Percentiles rank a stretch among this genome's conserved stretches.
These are phyloP conservation scores for Diploscapter pachys DNA, from an alignment of 1,140 invertebrate genomes.

Conservation along the genomic window DNA sequence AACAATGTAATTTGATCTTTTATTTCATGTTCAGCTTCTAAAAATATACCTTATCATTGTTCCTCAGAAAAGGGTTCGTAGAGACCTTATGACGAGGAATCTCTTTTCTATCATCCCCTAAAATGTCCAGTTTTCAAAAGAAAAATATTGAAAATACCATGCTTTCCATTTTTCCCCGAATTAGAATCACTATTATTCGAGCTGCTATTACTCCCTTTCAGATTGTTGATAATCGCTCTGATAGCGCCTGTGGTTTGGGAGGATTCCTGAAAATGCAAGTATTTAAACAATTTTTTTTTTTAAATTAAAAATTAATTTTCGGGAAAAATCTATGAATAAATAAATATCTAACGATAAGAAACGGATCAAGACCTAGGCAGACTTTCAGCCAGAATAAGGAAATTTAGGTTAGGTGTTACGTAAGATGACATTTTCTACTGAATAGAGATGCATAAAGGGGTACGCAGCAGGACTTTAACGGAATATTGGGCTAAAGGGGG, in stretches of 20 bases:
- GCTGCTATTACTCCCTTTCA: background rate
- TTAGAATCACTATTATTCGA: background rate
- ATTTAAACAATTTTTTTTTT: background rate
- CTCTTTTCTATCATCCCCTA: conserved; percentile 6
- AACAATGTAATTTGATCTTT: too few relatives aligned
- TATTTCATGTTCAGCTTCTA: too few relatives aligned
- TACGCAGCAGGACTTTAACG: too few relatives aligned
- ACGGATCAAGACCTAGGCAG: background rate
- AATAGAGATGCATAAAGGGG: too few relatives aligned
- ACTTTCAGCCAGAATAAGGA: background rate
- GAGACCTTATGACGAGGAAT: conserved; percentile 11
- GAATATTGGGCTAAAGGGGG: too few relatives aligned
- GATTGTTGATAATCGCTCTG: conserved; percentile 14
- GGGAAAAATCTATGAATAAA: background rate
- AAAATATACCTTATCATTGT: too few relatives aligned
- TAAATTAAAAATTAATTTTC: background rate
- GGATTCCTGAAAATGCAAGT: background rate
- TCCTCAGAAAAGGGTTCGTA: background rate
- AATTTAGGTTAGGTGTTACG: background rate
- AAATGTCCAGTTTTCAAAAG: too few relatives aligned
- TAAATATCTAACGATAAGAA: background rate
- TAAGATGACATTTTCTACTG: background rate
- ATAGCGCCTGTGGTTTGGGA: background rate
- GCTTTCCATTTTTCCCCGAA: background rate
- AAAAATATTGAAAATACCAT: background rate